Evolutionary conservation across 1,140 invertebrate genomes (phyloP), one percentile per base, ranked within the genome.

Genomic region (Meloidogyne chitwoodi): DNA sequence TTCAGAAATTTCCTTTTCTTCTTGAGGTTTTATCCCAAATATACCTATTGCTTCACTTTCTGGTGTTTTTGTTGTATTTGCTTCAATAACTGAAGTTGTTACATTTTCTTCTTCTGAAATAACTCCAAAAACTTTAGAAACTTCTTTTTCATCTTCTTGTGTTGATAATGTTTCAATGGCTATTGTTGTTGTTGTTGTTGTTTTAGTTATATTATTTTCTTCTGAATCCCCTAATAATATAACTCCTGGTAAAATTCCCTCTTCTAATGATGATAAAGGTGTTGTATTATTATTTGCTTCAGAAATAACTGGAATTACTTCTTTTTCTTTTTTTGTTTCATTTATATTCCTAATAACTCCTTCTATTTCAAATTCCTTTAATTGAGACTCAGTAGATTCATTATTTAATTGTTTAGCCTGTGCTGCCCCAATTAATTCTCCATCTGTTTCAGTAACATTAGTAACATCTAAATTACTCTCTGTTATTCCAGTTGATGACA

Each of bases 141-240:
- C 44, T 48, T 48, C 44, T 48, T 48, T 48, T 19, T 48, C 44
- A 48, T 0, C 19, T 19, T 19, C 44, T 2, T n/a, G 5, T 6
- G 48, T 56, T 29, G 65, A 24, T n/a, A n/a, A n/a, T 75, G 19
- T 72, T 44, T 75, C 27, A 38, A 69, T 31, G 27, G 70, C 16
- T 34, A 74, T 48, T 24, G 70, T 74, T 67, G 73, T 76, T 22
- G 63, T 74, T 24, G 14, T 34, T 27, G 29, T 62, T n/a, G 16
- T 14, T 38, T 71, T 27, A 76, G 22, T 22, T 10, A 24, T 22
- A 75, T 12, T n/a, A 16, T 3, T 8, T n/a, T n/a, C 10, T 5
- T 8, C 48, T n/a, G n/a, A 38, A 38, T 14, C 38, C 38, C 38
- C 38, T 14, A 41, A 41, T 16, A 48, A 19, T 31, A 31, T 31